Base-by-base conservation (phyloP, 1,140 invertebrate genomes). In the Drosophila ohnishii region DNA sequence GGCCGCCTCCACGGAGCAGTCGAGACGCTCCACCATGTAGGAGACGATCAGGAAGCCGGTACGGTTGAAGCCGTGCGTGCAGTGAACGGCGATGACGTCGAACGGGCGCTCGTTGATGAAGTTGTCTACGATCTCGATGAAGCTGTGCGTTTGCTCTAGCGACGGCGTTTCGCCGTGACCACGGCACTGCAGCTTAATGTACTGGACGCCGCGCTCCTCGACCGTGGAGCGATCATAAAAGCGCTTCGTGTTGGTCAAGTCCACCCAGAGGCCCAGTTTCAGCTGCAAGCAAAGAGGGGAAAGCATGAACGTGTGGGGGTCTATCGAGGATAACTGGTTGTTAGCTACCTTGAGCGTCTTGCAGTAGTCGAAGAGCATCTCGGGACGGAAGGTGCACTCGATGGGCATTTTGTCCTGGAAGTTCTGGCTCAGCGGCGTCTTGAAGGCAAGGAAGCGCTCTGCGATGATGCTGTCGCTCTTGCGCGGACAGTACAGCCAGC, bases 21-120 rank as follows among this genome's bases (percentile, higher is more conserved):
- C 94, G 51, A 95, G 92, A 63, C 94, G 93, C 92, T 97, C 95
- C 7, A 99, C 96, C 81, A 99, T 93, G 92, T 97, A 99, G 3
- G 97, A 95, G 51, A 95, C 94, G 53, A 99, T 96, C 1, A 99
- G 93, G 91, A 99, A 99, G 2, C 97, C 99, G 28, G 98, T 99
- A 80, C 99, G 93, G 92, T 99, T 99, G 90, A 99, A 99, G 0
- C 99, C 99, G 93, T 99, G 99, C 1, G 99, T 99, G 90, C 99
- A 99, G 92, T 99, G 99, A 34, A 99, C 96, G 48, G 95, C 97
- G 73, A 98, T 96, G 16, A 95, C 92, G 80, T 97, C 94, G 64
- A 96, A 91, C 5, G 97, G 97, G 92, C 96, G 92, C 78, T 97
- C 93, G n/a, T 92, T 92, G 30, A 98, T 95, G 80, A 97, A 98